Base-by-base conservation (phyloP, 2,113 vertebrate species). In the Leptobrachium ailaonicum region DNA sequence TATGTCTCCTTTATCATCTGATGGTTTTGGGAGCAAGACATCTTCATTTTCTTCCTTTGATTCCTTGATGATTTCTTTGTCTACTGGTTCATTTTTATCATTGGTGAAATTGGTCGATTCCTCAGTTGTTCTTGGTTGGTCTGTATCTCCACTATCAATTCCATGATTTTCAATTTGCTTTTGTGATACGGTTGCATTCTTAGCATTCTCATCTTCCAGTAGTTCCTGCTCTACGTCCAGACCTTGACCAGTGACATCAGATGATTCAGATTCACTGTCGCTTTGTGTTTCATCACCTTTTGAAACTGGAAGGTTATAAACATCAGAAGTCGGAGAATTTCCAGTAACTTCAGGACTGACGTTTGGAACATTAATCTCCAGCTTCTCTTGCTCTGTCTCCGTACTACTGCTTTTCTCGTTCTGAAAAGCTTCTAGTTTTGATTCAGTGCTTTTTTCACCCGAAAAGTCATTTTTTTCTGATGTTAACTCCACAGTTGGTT, bases 161-260 rank as follows among this genome's bases (percentile, higher is more conserved):
- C 75, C 82, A 32, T 9, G 0, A 13, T 66, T 71, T 4, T 50
- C 75, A 75, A 32, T 12, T 14, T 11, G 67, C 67, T 74, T 86
- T 83, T 85, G 83, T 0, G 84, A 87, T 44, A 77, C 76, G 63
- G 83, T 84, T 69, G 93, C 92, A 41, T 85, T 91, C 0, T 71
- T 40, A 58, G 96, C 96, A 47, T 98, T 99, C 88, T 98, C 98
- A 88, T 98, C 98, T 85, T 97, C 95, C 63, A 98, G 87, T 0
- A 97, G 87, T 60, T 90, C 90, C 62, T 93, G 89, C 0, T 85
- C 80, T n/a, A 0, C 1, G 67, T 81, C 72, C 75, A 83, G 62
- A 1, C 83, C 79, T 43, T 84, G 85, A 7, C 45, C 75, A 12
- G 82, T 47, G 1, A 73, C 4, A 0, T 85, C 62, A 2, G 54